Percentiles rank a stretch among this genome's conserved stretches.
Conservation (phyloP, 2,888 invertebrate genomes). For the Ormyrus rosae region DNA sequence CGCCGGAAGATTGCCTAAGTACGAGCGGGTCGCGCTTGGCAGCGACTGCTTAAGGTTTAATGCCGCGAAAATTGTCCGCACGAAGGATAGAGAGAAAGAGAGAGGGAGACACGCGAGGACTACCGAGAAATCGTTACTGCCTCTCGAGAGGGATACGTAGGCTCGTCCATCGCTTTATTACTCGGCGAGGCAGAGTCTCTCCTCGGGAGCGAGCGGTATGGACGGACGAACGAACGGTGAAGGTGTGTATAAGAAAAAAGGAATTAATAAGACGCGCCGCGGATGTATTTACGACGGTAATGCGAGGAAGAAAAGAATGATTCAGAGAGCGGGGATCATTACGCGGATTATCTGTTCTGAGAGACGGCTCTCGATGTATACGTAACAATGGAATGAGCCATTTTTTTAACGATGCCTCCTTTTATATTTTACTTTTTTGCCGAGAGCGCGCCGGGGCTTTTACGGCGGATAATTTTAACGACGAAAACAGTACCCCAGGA, state of each 20-base stretch:
- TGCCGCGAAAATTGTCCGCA: slow-evolving; percentile 20
- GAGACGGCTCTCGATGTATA: background rate
- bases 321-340: slow-evolving; percentile 28
- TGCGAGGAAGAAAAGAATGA: slow-evolving; percentile 27
- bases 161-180: slow-evolving; percentile 37
- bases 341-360: slow-evolving; percentile 39
- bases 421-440: too few species aligned
- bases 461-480: too few species aligned
- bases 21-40: background rate
- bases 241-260: slow-evolving; percentile 12
- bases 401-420: too few species aligned
- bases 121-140: slow-evolving; percentile 38
- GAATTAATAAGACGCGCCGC: slow-evolving; percentile 30
- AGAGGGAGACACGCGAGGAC: background rate
- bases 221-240: too few species aligned
- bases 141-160: background rate
- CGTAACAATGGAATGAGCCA: slow-evolving; percentile 1
- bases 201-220: too few species aligned
- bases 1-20: background rate
- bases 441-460: too few species aligned
- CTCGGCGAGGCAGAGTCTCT: background rate
- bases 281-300: slow-evolving; percentile 44
- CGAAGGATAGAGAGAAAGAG: background rate
- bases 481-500: too few species aligned
- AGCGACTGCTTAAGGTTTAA: slow-evolving; percentile 19